Evolutionary conservation across 2,113 vertebrate species (phyloP).

Genomic region (Notothenia coriiceps): DNA sequence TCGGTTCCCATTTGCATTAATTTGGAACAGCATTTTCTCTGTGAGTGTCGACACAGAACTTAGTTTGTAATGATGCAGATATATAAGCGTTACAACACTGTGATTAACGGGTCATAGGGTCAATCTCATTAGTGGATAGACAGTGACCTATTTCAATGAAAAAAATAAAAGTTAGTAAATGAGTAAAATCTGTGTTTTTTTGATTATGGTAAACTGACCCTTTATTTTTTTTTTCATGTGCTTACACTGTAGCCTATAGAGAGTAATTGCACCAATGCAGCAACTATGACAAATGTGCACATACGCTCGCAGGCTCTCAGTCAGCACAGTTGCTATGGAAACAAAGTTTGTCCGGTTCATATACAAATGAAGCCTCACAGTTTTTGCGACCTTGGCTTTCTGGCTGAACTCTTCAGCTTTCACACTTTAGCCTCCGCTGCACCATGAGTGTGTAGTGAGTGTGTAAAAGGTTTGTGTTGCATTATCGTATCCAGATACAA

Average conservation of each 20-base stretch:
- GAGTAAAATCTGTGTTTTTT: no score
- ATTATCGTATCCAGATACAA: background rate
- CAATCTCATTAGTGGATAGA: no score
- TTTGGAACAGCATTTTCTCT: no score
- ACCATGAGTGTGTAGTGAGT: constrained; percentile 1
- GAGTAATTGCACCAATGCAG: constrained; percentile 6
- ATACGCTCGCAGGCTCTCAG: constrained; percentile 29
- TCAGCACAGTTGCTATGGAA: constrained; percentile 71
- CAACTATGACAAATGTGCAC: constrained; percentile 26
- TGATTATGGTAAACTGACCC: background rate
- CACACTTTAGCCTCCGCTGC: constrained; percentile 26
- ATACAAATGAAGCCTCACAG: constrained; percentile 57
- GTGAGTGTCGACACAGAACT: no score
- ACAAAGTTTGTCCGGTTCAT: constrained; percentile 62
- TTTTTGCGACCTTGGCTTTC: constrained; percentile 51
- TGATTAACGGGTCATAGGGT: no score
- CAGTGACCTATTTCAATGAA: no score
- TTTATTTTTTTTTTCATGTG: background rate
- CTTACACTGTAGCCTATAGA: constrained; percentile 1
- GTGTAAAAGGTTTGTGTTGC: constrained; percentile 2
- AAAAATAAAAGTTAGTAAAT: no score
- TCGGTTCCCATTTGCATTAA: no score
- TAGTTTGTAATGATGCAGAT: no score
- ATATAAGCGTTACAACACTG: no score
- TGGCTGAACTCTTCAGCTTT: constrained; percentile 45